Evolutionary conservation across 2,797 vertebrate genomes (phyloP).

Genomic region (Meriones psammophilus): DNA sequence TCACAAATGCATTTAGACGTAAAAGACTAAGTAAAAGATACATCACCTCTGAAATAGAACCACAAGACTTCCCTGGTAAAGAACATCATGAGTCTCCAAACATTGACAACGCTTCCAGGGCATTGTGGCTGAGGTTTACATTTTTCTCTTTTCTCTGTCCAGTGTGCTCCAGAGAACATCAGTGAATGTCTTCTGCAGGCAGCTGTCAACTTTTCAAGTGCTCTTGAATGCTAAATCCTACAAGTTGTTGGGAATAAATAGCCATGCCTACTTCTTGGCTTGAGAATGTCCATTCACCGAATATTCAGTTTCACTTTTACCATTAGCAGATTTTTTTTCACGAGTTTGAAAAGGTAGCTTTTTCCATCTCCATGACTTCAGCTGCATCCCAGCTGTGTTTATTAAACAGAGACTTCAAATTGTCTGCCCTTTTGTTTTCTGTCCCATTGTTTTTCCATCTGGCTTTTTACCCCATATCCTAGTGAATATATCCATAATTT

Average conservation of each 20-base stretch:
- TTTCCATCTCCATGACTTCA: constrained; percentile 67
- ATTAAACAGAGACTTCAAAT: constrained; percentile 81
- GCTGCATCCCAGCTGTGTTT: constrained; percentile 85
- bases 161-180: constrained; percentile 25
- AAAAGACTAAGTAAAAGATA: constrained; percentile 33
- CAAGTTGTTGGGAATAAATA: constrained; percentile 78
- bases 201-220: constrained; percentile 58
- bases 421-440: constrained; percentile 80
- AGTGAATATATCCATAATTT: constrained; percentile 78
- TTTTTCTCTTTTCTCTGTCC: constrained; percentile 57
- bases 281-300: constrained; percentile 69
- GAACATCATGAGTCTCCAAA: neutral
- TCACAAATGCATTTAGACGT: constrained; percentile 19
- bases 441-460: constrained; percentile 77
- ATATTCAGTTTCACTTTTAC: constrained; percentile 79
- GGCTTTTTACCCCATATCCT: constrained; percentile 37
- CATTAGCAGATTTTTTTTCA: constrained; percentile 75
- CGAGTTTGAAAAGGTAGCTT: constrained; percentile 78
- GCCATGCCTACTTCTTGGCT: constrained; percentile 75
- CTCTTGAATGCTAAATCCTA: constrained; percentile 74
- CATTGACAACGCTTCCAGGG: neutral
- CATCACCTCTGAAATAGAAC: constrained; percentile 3
- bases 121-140: neutral
- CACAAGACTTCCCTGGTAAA: constrained; percentile 22
- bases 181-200: constrained; percentile 25